Evolutionary conservation across 2,797 vertebrate genomes (phyloP), one percentile per base, ranked within the genome.

Genomic region (Myotis daubentonii): DNA sequence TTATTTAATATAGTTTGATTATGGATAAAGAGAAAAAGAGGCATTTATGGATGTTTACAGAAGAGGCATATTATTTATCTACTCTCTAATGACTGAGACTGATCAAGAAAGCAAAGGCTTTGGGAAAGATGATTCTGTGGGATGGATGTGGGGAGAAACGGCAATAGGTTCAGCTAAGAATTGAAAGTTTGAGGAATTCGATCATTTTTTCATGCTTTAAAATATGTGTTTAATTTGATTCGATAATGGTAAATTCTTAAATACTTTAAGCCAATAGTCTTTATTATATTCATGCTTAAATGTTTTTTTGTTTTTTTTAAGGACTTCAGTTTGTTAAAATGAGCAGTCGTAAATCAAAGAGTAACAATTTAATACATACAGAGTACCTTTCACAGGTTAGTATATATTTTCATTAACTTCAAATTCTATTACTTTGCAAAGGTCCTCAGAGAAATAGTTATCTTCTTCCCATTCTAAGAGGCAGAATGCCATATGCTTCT

Each of bases 301-400:
- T 87, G 0, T 81, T 79, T 15, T 20, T 19, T 22, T 75, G 76
- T 80, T 74, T 71, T 92, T 36, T 81, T 97, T 65, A 16, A 95
- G 94, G 96, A 94, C 28, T 92, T 7, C 76, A 96, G 71, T 62
- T 76, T 93, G 72, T 95, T 51, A 41, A 96, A 60, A 99, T 99
- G 99, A 99, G 97, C 91, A 99, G 98, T 95, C 98, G 99, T 72
- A 99, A 99, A 96, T 76, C 60, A 6, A 98, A 98, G 89, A 98
- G 98, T 15, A 97, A 38, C 84, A 97, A 33, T n/a, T 87, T 97
- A 72, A 86, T 98, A 23, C 92, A 96, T 0, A 97, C 97, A 71
- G 99, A 99, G 93, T 99, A 98, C 95, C 97, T 99, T 97, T 98
- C 98, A 49, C 98, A 99, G 99, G 99, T 98, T 78, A 93, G 98